Percentiles rank a stretch among this genome's conserved stretches.
phyloP scores from a whole-genome alignment of 2,888 invertebrate genomes.

The Drosophila histrio region DNA sequence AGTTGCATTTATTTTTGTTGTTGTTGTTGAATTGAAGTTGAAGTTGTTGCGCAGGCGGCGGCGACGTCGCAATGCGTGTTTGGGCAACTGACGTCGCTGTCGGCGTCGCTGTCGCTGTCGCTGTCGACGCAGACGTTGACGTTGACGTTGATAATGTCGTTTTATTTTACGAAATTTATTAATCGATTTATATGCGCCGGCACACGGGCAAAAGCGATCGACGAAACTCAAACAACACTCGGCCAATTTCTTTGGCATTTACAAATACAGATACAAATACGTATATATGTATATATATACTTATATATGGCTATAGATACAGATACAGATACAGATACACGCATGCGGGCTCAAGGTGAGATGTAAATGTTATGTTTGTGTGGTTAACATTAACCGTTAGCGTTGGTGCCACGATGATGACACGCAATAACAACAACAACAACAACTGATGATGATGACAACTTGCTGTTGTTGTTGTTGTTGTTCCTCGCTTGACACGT shows the following conservation, averaged over 20 bases:
- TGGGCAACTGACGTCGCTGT: conserved; percentile 35
- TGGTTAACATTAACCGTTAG: conserved; percentile 63
- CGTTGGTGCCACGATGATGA: conserved; percentile 54
- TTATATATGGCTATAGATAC: conserved; percentile 10
- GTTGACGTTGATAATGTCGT: conserved; percentile 61
- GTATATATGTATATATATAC: conserved; percentile 4
- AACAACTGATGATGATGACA: conserved; percentile 5
- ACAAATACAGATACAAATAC: conserved; percentile 15
- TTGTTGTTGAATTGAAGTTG: conserved; percentile 23
- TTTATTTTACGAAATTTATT: conserved; percentile 76
- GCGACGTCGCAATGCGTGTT: conserved; percentile 47
- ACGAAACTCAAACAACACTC: conserved; percentile 17
- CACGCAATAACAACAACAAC: conserved; percentile 26
- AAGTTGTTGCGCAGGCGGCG: conserved; percentile 50
- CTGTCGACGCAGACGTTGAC: conserved; percentile 10
- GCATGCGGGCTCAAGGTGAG: conserved; percentile 64
- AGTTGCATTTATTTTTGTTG: too few relatives aligned
- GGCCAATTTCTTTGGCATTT: conserved; percentile 50
- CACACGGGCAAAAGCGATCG: conserved; percentile 48
- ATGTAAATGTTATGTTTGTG: conserved; percentile 57
- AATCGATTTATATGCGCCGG: conserved; percentile 77
- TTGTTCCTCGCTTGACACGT: conserved; percentile 60
- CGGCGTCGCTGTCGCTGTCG: conserved; percentile 14
- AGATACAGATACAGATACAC: not conserved
- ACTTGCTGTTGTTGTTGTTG: not conserved